Evolutionary conservation across 1,140 invertebrate species (phyloP).

Genomic region (Prorops nasuta): DNA sequence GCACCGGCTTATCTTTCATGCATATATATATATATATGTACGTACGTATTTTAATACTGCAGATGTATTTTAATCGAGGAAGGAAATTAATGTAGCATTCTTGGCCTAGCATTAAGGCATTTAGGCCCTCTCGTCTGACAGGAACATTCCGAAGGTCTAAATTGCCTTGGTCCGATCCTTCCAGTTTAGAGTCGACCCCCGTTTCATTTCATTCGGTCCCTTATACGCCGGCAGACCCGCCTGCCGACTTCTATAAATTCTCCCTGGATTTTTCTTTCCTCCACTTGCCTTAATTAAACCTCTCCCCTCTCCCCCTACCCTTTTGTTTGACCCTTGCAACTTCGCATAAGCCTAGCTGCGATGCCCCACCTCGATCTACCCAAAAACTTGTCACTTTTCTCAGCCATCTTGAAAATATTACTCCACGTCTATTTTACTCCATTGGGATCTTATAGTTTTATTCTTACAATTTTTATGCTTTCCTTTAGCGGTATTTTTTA

Average conservation of each 20-base stretch:
- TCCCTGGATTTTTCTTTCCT: slow-evolving; percentile 54
- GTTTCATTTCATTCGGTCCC: slow-evolving; percentile 27
- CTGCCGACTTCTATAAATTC: slow-evolving; percentile 51
- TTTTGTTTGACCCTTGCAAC: slow-evolving; percentile 40
- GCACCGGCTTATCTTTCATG: no score
- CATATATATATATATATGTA: no score
- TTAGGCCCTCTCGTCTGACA: no score
- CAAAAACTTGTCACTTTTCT: no score
- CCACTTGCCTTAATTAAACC: slow-evolving; percentile 54
- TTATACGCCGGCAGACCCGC: slow-evolving; percentile 18
- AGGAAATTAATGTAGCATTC: slow-evolving; percentile 38
- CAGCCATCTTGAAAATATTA: no score
- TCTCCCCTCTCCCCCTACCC: slow-evolving; percentile 27
- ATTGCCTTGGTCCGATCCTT: slow-evolving; percentile 36
- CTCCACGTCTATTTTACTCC: no score
- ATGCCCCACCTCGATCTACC: no score
- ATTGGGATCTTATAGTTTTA: no score
- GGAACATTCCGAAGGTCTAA: slow-evolving; percentile 40
- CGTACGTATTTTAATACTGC: no score
- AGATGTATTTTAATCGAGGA: slow-evolving; percentile 35
- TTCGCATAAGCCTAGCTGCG: no score
- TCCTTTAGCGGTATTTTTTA: no score
- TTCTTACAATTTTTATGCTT: no score
- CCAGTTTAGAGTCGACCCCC: slow-evolving; percentile 31
- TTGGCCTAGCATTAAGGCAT: slow-evolving; percentile 39